phyloP scores from a whole-genome alignment of 2,888 invertebrate genomes.

The Drosophila percnosoma region DNA sequence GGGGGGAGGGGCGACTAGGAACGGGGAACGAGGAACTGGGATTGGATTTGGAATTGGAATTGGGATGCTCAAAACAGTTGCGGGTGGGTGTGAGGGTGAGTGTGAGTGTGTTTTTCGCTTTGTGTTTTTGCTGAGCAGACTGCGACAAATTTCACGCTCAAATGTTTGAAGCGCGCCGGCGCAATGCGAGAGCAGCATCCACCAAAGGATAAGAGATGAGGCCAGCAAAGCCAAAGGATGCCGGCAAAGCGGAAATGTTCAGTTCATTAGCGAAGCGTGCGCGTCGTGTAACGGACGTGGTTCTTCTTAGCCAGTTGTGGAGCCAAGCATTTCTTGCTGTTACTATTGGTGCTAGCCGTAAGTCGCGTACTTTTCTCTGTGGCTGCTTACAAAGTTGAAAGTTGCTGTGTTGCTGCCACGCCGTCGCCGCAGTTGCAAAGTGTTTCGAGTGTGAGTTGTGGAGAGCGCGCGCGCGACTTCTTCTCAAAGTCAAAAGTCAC shows the following conservation, averaged over 20 bases:
- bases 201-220: conserved; percentile 30
- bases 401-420: conserved; percentile 59
- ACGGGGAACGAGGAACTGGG: neutral
- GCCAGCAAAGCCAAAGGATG: conserved; percentile 66
- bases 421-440: conserved; percentile 37
- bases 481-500: conserved; percentile 13
- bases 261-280: conserved; percentile 83
- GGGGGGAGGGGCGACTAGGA: neutral
- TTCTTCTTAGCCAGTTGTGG: conserved; percentile 8
- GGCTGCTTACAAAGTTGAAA: conserved; percentile 28
- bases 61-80: conserved; percentile 20
- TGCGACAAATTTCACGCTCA: conserved; percentile 78
- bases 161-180: conserved; percentile 78
- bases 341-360: conserved; percentile 14
- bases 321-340: neutral
- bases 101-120: conserved; percentile 16
- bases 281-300: conserved; percentile 81
- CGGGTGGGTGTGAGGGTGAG: conserved; percentile 51
- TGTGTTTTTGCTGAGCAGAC: conserved; percentile 29
- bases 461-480: conserved; percentile 78
- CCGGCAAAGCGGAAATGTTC: conserved; percentile 81
- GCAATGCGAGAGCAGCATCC: conserved; percentile 68
- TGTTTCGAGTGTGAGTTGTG: conserved; percentile 61
- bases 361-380: conserved; percentile 16
- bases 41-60: conserved; percentile 4